These are phyloP conservation scores for Notoglanidium macrostoma DNA, from an alignment of 2,797 vertebrate genomes.

Conservation along the genomic window DNA sequence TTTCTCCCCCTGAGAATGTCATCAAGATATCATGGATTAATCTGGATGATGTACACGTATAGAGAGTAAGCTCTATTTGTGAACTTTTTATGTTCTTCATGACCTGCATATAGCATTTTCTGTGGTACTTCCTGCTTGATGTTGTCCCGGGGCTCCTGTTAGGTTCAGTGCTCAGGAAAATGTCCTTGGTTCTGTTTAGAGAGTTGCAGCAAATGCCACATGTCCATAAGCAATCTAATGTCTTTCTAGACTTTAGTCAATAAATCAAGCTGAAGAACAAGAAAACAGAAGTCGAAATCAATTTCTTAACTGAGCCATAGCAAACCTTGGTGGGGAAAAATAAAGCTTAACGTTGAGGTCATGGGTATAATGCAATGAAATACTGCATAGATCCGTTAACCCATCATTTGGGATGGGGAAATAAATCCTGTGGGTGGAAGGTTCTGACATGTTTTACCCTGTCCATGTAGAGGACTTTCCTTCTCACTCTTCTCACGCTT, in stretches of 20 bases:
- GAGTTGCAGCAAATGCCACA: conserved; percentile 21
- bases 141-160: conserved; percentile 14
- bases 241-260: conserved; percentile 38
- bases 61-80: not conserved
- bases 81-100: not conserved
- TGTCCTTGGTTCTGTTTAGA: conserved; percentile 7
- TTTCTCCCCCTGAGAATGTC: not conserved
- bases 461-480: conserved; percentile 4
- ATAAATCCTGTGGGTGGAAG: conserved; percentile 5
- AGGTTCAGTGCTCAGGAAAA: conserved; percentile 11
- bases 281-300: conserved; percentile 38
- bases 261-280: conserved; percentile 15
- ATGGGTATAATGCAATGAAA: conserved; percentile 5
- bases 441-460: conserved; percentile 15
- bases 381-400: not conserved
- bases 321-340: not conserved
- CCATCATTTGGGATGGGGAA: not conserved
- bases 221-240: conserved; percentile 11
- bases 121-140: not conserved
- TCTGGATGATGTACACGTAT: not conserved
- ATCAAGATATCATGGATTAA: not conserved
- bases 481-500: not conserved
- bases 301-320: conserved; percentile 37
- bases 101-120: not conserved
- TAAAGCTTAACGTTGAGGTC: conserved; percentile 9